A percentile compares a stretch with the other conserved stretches of the same genome.
Evolutionary conservation across 53 echinoderm and acorn worm species (phyloP).

Genomic region (Echinometra lucunter): DNA sequence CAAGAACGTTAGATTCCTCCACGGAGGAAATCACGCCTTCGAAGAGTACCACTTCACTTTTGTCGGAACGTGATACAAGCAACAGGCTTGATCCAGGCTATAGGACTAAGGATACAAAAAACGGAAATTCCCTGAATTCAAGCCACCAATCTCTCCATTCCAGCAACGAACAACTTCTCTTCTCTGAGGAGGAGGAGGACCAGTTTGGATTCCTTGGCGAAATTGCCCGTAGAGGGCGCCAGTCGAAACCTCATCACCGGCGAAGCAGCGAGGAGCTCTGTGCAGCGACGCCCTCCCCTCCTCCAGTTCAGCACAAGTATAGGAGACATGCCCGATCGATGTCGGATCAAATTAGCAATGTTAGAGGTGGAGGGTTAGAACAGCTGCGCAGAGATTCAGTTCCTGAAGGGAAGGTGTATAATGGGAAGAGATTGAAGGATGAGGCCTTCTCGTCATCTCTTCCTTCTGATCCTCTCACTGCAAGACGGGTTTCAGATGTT

Average conservation of each 20-base stretch:
- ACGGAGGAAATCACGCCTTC: not conserved
- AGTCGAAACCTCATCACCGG: not conserved
- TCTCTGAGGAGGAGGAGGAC: slow-evolving; percentile 65
- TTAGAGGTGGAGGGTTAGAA: slow-evolving; percentile 46
- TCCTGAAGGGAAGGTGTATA: slow-evolving; percentile 7
- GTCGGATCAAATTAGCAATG: slow-evolving; percentile 57
- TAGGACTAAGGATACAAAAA: slow-evolving; percentile 6
- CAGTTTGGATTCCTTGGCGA: slow-evolving; percentile 56
- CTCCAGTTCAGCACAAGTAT: slow-evolving; percentile 31
- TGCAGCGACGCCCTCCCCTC: not conserved
- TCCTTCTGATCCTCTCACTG: slow-evolving; percentile 22
- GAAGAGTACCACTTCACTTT: not conserved
- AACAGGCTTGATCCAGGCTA: not conserved
- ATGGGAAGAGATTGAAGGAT: slow-evolving; percentile 32
- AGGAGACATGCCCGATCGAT: slow-evolving; percentile 29
- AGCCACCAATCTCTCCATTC: slow-evolving; percentile 44
- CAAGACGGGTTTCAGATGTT: slow-evolving; percentile 64
- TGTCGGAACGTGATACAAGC: not conserved
- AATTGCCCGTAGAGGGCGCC: slow-evolving; percentile 9
- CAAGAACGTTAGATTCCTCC: slow-evolving; percentile 38
- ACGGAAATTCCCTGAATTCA: not conserved
- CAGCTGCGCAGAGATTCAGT: slow-evolving; percentile 11
- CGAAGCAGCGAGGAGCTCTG: slow-evolving; percentile 13
- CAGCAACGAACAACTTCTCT: slow-evolving; percentile 52
- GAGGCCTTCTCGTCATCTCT: slow-evolving; percentile 48